Percentiles rank a stretch among this genome's conserved stretches.
Conservation (phyloP, 2,113 vertebrate species). For the Lathamus discolor region DNA sequence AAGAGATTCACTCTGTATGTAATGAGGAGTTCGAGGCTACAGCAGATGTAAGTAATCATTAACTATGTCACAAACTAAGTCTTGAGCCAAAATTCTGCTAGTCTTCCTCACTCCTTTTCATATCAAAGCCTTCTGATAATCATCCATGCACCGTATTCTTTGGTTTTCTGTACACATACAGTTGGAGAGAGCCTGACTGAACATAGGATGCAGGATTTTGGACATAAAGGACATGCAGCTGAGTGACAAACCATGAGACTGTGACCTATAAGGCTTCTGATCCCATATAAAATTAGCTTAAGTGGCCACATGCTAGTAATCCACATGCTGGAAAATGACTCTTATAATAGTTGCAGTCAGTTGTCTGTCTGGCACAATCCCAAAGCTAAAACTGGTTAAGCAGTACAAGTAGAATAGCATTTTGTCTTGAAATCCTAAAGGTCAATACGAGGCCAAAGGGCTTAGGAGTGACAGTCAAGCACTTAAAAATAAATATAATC, state of each 20-base stretch:
- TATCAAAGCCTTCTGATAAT: neutral
- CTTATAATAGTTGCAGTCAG: neutral
- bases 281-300: constrained; percentile 53
- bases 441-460: neutral
- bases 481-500: constrained; percentile 23
- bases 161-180: neutral
- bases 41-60: neutral
- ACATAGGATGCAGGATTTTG: neutral
- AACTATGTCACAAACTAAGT: neutral
- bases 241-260: neutral
- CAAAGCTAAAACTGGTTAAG: constrained; percentile 32
- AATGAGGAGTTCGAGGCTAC: neutral
- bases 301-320: constrained; percentile 35
- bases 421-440: constrained; percentile 9
- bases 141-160: neutral
- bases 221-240: neutral
- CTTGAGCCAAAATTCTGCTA: neutral
- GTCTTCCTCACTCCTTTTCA: neutral
- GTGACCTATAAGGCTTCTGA: neutral
- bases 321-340: constrained; percentile 23
- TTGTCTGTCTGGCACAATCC: constrained; percentile 7
- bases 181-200: neutral
- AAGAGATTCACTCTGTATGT: neutral
- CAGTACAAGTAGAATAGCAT: neutral
- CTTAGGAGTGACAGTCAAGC: neutral